Evolutionary conservation across 2,888 invertebrate species (phyloP).

Genomic region (Oscheius sp.): DNA sequence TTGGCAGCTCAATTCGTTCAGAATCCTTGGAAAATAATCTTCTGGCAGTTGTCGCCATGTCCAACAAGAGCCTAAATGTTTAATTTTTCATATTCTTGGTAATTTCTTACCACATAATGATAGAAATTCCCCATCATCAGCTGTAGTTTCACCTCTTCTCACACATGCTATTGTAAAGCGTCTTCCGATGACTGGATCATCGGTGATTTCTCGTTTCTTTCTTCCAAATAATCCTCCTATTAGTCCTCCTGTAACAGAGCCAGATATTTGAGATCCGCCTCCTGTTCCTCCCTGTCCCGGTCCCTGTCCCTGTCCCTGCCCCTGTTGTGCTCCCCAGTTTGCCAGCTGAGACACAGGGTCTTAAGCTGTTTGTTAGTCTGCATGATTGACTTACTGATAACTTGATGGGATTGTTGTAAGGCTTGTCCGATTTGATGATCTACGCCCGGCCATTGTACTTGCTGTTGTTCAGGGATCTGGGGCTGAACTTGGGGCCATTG

Average conservation of each 20-base stretch:
- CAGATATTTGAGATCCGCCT: slow-evolving; percentile 13
- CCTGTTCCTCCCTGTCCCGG: slow-evolving; percentile 34
- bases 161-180: slow-evolving; percentile 65
- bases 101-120: slow-evolving; percentile 27
- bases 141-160: slow-evolving; percentile 54
- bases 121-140: slow-evolving; percentile 43
- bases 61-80: slow-evolving; percentile 59
- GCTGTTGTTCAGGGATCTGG: slow-evolving; percentile 8
- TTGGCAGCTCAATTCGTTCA: slow-evolving; percentile 64
- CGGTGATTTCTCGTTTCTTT: slow-evolving; percentile 16
- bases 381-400: not conserved
- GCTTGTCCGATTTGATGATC: not conserved
- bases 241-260: not conserved
- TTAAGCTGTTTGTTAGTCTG: not conserved
- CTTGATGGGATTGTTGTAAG: slow-evolving; percentile 1
- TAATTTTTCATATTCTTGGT: not conserved
- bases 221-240: slow-evolving; percentile 23
- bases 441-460: slow-evolving; percentile 9
- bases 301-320: slow-evolving; percentile 33
- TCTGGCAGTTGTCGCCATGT: slow-evolving; percentile 64
- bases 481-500: not conserved
- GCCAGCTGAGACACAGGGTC: slow-evolving; percentile 2
- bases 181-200: slow-evolving; percentile 16
- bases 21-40: slow-evolving; percentile 64
- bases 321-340: slow-evolving; percentile 20